Evolutionary conservation across 2,888 invertebrate genomes (phyloP).

Genomic region (Harpalus rufipes): DNA sequence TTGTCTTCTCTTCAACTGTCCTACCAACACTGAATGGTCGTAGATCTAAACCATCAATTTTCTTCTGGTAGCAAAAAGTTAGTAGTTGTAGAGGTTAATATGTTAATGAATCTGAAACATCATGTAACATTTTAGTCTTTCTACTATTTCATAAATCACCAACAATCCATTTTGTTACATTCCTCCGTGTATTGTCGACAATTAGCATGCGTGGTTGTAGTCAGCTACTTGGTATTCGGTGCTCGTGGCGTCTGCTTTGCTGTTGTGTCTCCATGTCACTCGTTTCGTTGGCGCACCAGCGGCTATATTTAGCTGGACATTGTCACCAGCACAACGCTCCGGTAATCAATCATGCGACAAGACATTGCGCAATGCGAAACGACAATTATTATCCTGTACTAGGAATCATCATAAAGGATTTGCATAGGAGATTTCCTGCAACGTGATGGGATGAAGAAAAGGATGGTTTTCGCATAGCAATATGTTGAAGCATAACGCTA

Average conservation of each 20-base stretch:
- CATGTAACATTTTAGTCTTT: too few relatives aligned
- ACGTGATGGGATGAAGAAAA: too few relatives aligned
- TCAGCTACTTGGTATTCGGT: neutral
- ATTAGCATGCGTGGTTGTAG: neutral
- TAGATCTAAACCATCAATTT: too few relatives aligned
- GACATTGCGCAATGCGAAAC: neutral
- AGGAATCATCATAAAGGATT: neutral
- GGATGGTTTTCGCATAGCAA: too few relatives aligned
- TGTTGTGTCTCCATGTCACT: neutral
- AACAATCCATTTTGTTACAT: neutral
- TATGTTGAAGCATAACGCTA: too few relatives aligned
- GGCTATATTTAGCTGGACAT: constrained; percentile 1
- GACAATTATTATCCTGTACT: neutral
- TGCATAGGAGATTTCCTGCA: too few relatives aligned
- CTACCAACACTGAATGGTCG: too few relatives aligned
- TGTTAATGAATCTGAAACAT: too few relatives aligned
- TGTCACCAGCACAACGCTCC: neutral
- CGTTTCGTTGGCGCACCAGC: neutral
- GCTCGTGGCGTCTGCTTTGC: neutral
- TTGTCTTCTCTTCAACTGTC: too few relatives aligned
- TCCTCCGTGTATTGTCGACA: neutral
- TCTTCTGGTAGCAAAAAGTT: too few relatives aligned
- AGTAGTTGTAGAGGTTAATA: too few relatives aligned
- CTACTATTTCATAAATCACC: too few relatives aligned
- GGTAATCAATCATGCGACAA: neutral